Conservation (phyloP, 2,888 invertebrate genomes). For the Tanytarsus gracilentus region DNA sequence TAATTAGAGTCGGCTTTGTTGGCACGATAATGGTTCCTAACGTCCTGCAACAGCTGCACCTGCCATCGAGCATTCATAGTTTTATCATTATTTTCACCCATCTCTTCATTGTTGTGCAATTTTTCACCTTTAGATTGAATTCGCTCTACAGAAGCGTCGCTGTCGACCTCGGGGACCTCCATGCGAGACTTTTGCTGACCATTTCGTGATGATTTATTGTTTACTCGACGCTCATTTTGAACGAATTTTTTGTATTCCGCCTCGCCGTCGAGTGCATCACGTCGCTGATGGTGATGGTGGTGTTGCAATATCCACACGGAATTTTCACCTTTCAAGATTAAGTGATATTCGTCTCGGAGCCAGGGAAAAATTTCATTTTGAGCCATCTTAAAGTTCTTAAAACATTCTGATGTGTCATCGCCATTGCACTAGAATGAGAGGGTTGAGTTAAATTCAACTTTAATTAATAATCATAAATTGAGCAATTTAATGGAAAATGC, state of each 20-base stretch:
- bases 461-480: slow-evolving; percentile 26
- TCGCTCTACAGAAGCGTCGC: not conserved
- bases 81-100: slow-evolving; percentile 14
- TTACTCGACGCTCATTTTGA: slow-evolving; percentile 29
- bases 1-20: not conserved
- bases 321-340: not conserved
- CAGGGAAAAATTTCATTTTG: slow-evolving; percentile 16
- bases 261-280: slow-evolving; percentile 30
- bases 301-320: slow-evolving; percentile 5
- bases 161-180: not conserved
- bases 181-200: not conserved
- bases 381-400: slow-evolving; percentile 7
- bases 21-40: slow-evolving; percentile 9
- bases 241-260: slow-evolving; percentile 31
- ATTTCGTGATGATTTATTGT: slow-evolving; percentile 24
- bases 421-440: not conserved
- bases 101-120: slow-evolving; percentile 3
- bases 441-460: not conserved
- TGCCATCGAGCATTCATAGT: not conserved
- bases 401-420: slow-evolving; percentile 11
- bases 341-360: slow-evolving; percentile 16
- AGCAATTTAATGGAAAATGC: slow-evolving; percentile 1
- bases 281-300: too few relatives aligned
- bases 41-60: slow-evolving; percentile 1
- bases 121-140: slow-evolving; percentile 6